Base-by-base conservation (phyloP, 2,797 vertebrate species). In the Apogon talboti region DNA sequence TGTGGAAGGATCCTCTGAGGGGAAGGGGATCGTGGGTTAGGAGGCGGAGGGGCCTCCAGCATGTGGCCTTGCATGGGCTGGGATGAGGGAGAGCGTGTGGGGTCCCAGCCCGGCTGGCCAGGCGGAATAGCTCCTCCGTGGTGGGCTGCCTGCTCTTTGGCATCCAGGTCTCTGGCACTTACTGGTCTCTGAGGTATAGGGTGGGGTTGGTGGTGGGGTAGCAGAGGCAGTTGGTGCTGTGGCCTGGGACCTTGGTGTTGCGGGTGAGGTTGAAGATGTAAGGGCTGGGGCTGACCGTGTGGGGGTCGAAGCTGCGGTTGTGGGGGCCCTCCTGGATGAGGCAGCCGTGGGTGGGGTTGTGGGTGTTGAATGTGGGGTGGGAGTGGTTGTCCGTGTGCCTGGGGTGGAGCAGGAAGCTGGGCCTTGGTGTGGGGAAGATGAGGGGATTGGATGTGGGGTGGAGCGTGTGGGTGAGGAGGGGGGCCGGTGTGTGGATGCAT, bases 1-100 rank as follows among this genome's bases (percentile, higher is more conserved):
- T 99, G 97, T 0, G 98, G 98, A 6, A 98, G 96, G 53, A 98
- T 96, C 56, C 97, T 94, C 86, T 97, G 97, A 0, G 98, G 97
- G 0, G 97, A 98, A 0, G 96, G 97, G 0, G 96, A 98, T 46
- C 98, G 94, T 44, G 92, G 92, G 53, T 95, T 92, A 2, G 92
- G 91, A 44, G 88, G 84, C 13, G 74, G 83, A 0, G 95, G 96
- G 0, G 95, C 95, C 82, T 96, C 95, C 11, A 99, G 91, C 16
- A 76, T 94, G 88, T 95, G 95, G 33, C 95, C 94, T 0, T 95
- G 95, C 78, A 85, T 78, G 66, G 88, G 89, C 79, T 92, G 88
- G 53, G 85, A 72, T 21, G 91, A 92, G 1, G 92, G 88, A 0
- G 88, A 89, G 55, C 89, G 94, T 2, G 87, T 77, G 54, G 92